Conservation (phyloP, 1,140 invertebrate species). For the Hesperophylax magnus region DNA sequence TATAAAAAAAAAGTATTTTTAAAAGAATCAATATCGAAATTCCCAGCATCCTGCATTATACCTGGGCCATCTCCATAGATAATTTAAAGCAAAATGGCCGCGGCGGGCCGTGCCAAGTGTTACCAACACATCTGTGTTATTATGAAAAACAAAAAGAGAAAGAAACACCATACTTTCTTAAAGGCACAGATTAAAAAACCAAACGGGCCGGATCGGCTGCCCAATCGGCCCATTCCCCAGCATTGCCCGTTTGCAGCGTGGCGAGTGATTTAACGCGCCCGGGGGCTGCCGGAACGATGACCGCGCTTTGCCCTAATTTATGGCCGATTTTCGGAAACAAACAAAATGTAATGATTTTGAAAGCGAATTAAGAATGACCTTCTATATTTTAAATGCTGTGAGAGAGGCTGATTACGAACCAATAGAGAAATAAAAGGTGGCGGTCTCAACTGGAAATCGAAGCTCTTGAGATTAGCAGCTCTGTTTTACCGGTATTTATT, state of each 20-base stretch:
- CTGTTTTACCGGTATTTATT: too few relatives aligned
- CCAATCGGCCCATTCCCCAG: background rate
- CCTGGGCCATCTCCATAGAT: constrained; percentile 31
- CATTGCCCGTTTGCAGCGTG: background rate
- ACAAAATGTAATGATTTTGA: too few relatives aligned
- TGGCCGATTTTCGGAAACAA: too few relatives aligned
- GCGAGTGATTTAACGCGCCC: constrained; percentile 22
- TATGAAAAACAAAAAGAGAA: constrained; percentile 40
- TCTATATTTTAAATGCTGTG: too few relatives aligned
- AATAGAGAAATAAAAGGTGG: too few relatives aligned
- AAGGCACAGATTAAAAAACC: constrained; percentile 22
- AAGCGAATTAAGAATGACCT: too few relatives aligned
- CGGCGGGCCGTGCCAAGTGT: constrained; percentile 28
- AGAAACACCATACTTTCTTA: constrained; percentile 29
- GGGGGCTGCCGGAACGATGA: background rate
- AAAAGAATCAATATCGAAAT: too few relatives aligned
- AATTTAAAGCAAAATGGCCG: constrained; percentile 46
- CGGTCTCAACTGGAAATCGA: too few relatives aligned
- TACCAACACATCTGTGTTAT: constrained; percentile 41
- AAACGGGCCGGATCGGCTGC: constrained; percentile 17
- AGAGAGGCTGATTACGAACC: too few relatives aligned
- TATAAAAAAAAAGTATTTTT: too few relatives aligned
- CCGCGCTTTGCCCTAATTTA: too few relatives aligned
- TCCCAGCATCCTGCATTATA: background rate
- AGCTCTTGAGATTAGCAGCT: too few relatives aligned